phyloP scores from a whole-genome alignment of 2,888 invertebrate genomes.

The Steinernema scapterisci region DNA sequence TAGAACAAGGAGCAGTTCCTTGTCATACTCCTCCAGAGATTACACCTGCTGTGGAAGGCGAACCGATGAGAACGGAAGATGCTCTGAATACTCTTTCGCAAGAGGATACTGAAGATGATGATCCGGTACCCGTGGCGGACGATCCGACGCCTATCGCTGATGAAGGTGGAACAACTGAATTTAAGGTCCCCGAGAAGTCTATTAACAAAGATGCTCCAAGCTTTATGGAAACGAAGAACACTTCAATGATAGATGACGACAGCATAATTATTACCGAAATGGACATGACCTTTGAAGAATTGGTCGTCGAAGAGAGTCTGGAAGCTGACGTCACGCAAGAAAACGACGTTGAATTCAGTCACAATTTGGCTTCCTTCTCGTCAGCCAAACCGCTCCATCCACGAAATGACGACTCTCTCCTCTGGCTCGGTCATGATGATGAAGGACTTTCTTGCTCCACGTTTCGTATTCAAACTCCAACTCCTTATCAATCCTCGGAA shows the following conservation, averaged over 20 bases:
- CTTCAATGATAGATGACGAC: not conserved
- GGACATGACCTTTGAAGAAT: conserved; percentile 11
- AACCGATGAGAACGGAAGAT: too few species aligned
- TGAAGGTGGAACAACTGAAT: too few species aligned
- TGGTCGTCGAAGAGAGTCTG: not conserved
- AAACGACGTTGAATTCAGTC: not conserved
- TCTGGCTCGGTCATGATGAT: not conserved
- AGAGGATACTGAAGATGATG: too few species aligned
- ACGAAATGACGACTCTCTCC: conserved; percentile 4
- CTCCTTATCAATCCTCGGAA: not conserved
- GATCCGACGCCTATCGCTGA: too few species aligned
- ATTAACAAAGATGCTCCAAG: too few species aligned
- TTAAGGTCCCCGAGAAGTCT: too few species aligned
- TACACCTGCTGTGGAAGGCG: too few species aligned
- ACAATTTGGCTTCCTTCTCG: not conserved
- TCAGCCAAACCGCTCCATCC: not conserved
- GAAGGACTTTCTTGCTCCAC: not conserved
- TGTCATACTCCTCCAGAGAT: too few species aligned
- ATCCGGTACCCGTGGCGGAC: too few species aligned
- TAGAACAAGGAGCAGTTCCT: too few species aligned
- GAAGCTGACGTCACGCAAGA: conserved; percentile 7
- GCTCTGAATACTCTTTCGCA: too few species aligned
- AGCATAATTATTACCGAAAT: not conserved
- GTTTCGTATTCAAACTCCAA: conserved; percentile 2
- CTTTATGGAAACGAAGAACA: too few species aligned